Evolutionary conservation across 2,113 vertebrate genomes (phyloP).

Genomic region (Synodontis membranacea): DNA sequence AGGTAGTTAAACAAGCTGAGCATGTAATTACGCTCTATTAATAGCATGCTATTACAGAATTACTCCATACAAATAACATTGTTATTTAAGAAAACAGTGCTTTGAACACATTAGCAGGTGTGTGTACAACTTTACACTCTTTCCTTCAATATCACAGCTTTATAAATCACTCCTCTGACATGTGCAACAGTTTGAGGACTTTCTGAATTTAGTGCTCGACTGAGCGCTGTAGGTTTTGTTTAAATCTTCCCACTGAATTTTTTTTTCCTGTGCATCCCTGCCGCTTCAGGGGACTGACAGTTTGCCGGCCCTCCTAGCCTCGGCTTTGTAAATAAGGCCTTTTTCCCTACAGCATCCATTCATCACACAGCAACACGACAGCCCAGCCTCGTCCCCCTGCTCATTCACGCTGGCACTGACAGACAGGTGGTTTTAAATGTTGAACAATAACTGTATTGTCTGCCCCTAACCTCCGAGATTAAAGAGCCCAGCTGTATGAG

Average conservation of each 20-base stretch:
- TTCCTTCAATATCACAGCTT: not conserved
- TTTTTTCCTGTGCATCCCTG: not conserved
- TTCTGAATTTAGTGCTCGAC: slow-evolving; percentile 22
- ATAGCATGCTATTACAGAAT: not conserved
- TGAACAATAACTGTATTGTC: not conserved
- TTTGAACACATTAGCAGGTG: not conserved
- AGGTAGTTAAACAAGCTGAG: not conserved
- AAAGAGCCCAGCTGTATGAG: not conserved
- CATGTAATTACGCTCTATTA: not conserved
- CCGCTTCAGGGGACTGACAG: slow-evolving; percentile 3
- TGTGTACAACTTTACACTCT: not conserved
- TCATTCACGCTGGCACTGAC: slow-evolving; percentile 3
- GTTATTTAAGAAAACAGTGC: not conserved
- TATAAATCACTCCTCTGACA: slow-evolving; percentile 23
- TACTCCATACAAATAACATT: not conserved
- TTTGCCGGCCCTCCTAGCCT: not conserved
- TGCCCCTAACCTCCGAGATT: not conserved
- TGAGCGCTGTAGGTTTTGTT: not conserved
- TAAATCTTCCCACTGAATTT: not conserved
- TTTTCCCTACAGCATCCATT: slow-evolving; percentile 21
- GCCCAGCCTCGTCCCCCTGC: not conserved
- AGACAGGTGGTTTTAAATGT: slow-evolving; percentile 1
- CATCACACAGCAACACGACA: slow-evolving; percentile 29
- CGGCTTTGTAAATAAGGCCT: slow-evolving; percentile 35
- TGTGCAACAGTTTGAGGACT: not conserved